Evolutionary conservation across 2,888 invertebrate genomes (phyloP).

Genomic region (Pristionchus entomophagus): DNA sequence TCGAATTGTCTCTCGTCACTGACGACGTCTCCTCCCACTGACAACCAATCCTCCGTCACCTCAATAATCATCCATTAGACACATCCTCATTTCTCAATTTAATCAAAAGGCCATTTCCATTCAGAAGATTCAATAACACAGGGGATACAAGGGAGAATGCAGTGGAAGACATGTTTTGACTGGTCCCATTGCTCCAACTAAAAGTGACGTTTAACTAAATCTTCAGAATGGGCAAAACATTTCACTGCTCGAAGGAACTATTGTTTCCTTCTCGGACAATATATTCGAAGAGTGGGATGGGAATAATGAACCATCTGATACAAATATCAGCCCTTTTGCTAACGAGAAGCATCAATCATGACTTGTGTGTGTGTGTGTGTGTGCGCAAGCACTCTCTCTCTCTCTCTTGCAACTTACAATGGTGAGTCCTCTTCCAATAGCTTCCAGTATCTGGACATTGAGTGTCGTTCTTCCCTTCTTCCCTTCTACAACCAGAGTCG

Average conservation of each 20-base stretch:
- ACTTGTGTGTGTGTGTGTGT: too few relatives aligned
- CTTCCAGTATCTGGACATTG: constrained; percentile 2
- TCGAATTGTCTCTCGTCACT: constrained; percentile 30
- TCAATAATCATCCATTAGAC: background rate
- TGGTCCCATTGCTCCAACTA: background rate
- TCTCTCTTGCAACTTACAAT: too few relatives aligned
- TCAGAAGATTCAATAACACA: background rate
- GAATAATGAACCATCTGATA: too few relatives aligned
- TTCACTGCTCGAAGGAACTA: background rate
- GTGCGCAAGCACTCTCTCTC: too few relatives aligned
- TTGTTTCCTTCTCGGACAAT: background rate
- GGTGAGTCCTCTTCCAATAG: constrained; percentile 1
- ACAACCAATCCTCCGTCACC: constrained; percentile 33
- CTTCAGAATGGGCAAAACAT: background rate
- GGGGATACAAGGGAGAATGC: background rate
- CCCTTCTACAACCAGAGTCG: constrained; percentile 11
- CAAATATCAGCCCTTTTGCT: too few relatives aligned
- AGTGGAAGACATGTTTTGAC: background rate
- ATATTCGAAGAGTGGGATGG: too few relatives aligned
- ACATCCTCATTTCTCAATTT: too few relatives aligned
- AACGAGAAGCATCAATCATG: too few relatives aligned
- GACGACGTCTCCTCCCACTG: background rate
- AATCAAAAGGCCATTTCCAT: background rate
- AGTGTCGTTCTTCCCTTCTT: background rate
- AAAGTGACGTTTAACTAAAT: background rate